Evolutionary conservation across 2,797 vertebrate genomes (phyloP), one percentile per base, ranked within the genome.

Genomic region (Tinamus major): DNA sequence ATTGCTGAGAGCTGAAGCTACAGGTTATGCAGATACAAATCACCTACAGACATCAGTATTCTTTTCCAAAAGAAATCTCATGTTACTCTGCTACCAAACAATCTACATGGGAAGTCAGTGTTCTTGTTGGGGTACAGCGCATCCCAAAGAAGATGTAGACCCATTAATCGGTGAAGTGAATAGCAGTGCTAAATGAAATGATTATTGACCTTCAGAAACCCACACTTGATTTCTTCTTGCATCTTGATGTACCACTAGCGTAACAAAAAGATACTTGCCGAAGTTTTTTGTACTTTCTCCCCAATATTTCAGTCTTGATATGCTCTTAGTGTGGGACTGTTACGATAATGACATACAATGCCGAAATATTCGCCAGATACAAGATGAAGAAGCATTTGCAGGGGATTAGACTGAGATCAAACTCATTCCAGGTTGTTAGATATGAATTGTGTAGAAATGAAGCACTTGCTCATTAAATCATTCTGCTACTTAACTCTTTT

Each of bases 361-460:
- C 26, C 9, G 3, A 71, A 83, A 41, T 12, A 9, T 29, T 85
- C 64, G 64, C 79, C 87, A 87, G 56, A 61, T 46, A 49, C 62
- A 67, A 87, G 44, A 65, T 77, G 62, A 95, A 58, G 44, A 37
- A 69, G 49, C 69, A 83, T 62, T 75, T 91, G 82, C 72, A 85
- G 55, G n/a, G 64, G 39, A 89, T 94, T 89, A 87, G 62, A 27
- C 37, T 71, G 85, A 94, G 0, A 0, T 81, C 85, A 92, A 71
- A 89, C 64, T 31, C 77, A 63, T 35, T 69, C 85, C 87, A 76
- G 41, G 89, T 24, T 68, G 68, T 65, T 76, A 55, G 65, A 78
- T 49, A 80, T 27, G 33, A 89, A 68, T 78, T 58, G 14, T 15
- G 58, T 74, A 94, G 67, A 80, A 81, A 72, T 19, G 7, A 82